Conservation (phyloP, 2,797 vertebrate genomes). For the Pterois miles region DNA sequence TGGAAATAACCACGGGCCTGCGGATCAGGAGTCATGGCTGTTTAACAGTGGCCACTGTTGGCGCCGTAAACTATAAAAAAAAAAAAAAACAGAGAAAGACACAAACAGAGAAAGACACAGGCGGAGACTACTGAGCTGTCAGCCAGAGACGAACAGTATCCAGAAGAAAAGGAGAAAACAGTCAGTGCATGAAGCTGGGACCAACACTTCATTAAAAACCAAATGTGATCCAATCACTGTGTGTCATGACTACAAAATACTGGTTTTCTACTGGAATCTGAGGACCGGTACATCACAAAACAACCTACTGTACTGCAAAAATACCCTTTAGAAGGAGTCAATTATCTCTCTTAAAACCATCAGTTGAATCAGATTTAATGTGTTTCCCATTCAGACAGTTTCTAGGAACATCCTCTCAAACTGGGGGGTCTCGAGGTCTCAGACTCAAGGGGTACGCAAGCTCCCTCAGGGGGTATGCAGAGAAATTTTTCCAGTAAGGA, state of each 20-base stretch:
- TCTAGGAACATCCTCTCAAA: no score
- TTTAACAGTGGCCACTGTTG: conserved; percentile 75
- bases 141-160: background rate
- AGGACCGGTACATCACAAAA: background rate
- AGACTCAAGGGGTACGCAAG: no score
- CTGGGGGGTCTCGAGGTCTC: no score
- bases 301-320: background rate
- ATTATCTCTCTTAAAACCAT: background rate
- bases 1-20: conserved; percentile 80
- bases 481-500: no score
- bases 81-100: conserved; percentile 6
- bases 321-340: background rate
- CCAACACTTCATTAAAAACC: background rate
- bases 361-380: background rate
- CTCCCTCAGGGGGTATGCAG: no score
- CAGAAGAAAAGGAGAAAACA: background rate
- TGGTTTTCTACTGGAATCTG: background rate
- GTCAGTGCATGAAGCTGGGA: background rate
- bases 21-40: conserved; percentile 73
- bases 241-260: background rate
- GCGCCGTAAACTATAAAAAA: conserved; percentile 31
- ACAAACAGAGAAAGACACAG: conserved; percentile 25
- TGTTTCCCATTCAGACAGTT: background rate
- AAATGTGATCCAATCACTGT: background rate
- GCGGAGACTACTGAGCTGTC: conserved; percentile 1